Conservation (phyloP, 2,888 invertebrate species). For the Nomada goodeniana region DNA sequence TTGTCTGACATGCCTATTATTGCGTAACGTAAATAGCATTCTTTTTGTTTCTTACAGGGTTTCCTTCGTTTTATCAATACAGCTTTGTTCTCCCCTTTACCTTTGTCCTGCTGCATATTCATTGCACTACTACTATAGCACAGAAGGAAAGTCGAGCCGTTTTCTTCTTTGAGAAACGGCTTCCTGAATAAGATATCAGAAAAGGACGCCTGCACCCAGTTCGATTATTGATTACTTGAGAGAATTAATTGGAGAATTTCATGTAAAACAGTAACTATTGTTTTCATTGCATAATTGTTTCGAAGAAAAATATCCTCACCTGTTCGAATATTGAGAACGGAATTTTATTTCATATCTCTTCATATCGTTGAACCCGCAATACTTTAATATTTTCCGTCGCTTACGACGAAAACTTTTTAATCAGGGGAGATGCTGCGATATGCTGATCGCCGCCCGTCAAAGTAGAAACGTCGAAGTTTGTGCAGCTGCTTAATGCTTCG, state of each 20-base stretch:
- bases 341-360: too few relatives aligned
- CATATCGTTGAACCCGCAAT: too few relatives aligned
- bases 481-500: background rate
- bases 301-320: too few relatives aligned
- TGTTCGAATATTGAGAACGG: too few relatives aligned
- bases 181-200: too few relatives aligned
- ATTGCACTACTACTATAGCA: background rate
- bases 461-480: background rate
- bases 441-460: background rate
- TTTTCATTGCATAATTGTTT: too few relatives aligned
- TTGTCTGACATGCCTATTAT: slow-evolving; percentile 54
- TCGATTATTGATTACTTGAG: background rate
- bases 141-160: background rate
- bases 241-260: background rate
- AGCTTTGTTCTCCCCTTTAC: slow-evolving; percentile 9
- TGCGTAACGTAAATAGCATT: slow-evolving; percentile 22
- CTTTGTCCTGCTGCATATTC: slow-evolving; percentile 1
- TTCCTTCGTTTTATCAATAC: slow-evolving; percentile 14
- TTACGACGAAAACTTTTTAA: too few relatives aligned
- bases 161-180: background rate
- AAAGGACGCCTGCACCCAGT: background rate
- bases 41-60: background rate
- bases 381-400: too few relatives aligned
- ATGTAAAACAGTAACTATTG: too few relatives aligned
- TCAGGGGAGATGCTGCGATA: too few relatives aligned